Conservation (phyloP, 2,113 vertebrate species). For the Shinisaurus crocodilurus region DNA sequence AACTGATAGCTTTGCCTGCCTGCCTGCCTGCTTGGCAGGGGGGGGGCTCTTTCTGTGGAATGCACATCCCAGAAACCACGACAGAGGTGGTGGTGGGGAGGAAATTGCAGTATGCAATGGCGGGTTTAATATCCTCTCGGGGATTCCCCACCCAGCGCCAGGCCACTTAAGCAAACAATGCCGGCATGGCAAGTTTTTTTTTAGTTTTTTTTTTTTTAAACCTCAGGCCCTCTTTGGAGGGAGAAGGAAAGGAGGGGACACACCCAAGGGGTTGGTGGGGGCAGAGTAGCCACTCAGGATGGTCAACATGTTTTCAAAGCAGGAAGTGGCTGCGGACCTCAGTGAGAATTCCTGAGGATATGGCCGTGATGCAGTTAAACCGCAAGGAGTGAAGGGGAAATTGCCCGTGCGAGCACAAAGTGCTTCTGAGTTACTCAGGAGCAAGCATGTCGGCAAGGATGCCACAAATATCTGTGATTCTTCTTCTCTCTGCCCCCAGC, state of each 20-base stretch:
- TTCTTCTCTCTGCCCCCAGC: background rate
- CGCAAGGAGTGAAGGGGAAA: background rate
- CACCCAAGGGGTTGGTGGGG: background rate
- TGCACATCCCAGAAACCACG: background rate
- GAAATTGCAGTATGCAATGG: background rate
- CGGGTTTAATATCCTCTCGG: background rate
- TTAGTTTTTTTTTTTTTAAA: background rate
- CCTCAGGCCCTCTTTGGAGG: background rate
- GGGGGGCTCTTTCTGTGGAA: constrained; percentile 36
- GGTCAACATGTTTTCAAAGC: constrained; percentile 24
- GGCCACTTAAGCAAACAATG: background rate
- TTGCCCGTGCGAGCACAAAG: rapidly evolving
- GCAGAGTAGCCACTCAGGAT: background rate
- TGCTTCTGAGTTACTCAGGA: background rate
- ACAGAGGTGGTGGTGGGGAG: background rate
- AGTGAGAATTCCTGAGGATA: background rate
- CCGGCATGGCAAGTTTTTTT: background rate
- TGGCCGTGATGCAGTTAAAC: background rate
- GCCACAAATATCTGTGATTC: background rate
- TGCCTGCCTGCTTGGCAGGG: background rate
- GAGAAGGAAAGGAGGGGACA: background rate
- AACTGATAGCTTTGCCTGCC: constrained; percentile 34
- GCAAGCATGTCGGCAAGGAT: too few species aligned
- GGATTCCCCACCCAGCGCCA: background rate
- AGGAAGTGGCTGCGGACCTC: background rate